phyloP scores from a whole-genome alignment of 2,113 vertebrate genomes.

The Morone saxatilis region DNA sequence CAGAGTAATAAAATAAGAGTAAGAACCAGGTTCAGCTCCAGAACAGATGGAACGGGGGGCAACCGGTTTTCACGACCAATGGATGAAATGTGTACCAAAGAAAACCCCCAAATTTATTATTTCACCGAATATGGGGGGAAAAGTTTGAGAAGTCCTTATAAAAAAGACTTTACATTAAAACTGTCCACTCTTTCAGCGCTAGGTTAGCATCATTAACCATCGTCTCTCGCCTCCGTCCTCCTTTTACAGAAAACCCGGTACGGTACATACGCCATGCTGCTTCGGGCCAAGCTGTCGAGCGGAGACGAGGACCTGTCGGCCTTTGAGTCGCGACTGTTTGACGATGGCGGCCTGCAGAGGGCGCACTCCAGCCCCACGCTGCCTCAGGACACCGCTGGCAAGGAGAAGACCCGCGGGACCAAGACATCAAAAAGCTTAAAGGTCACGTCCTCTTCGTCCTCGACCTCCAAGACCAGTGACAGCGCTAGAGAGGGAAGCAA shows the following conservation, averaged over 20 bases:
- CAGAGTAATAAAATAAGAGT: too few relatives aligned
- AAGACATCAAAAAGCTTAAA: slow-evolving; percentile 68
- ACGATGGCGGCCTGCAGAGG: slow-evolving; percentile 87
- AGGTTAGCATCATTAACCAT: neutral
- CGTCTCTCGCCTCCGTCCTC: neutral
- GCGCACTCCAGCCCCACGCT: slow-evolving; percentile 90
- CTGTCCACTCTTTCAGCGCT: too few relatives aligned
- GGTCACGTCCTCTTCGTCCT: slow-evolving; percentile 32
- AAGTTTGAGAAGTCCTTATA: too few relatives aligned
- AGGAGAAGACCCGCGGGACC: slow-evolving; percentile 56
- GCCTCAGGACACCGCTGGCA: slow-evolving; percentile 77
- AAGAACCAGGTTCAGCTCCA: too few relatives aligned
- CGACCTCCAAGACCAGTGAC: neutral
- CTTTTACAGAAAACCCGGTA: slow-evolving; percentile 93
- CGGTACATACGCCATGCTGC: slow-evolving; percentile 92
- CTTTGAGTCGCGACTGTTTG: slow-evolving; percentile 90
- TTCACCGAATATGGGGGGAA: too few relatives aligned
- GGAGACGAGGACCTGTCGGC: slow-evolving; percentile 89
- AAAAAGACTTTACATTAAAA: too few relatives aligned
- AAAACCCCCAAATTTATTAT: too few relatives aligned
- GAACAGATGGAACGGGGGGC: too few relatives aligned
- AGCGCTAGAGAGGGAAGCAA: slow-evolving; percentile 20
- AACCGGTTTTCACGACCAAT: too few relatives aligned
- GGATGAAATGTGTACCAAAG: too few relatives aligned
- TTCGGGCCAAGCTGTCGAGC: slow-evolving; percentile 90